Base-by-base conservation (phyloP, 2,888 invertebrate genomes). In the Ypsolopha sequella region DNA sequence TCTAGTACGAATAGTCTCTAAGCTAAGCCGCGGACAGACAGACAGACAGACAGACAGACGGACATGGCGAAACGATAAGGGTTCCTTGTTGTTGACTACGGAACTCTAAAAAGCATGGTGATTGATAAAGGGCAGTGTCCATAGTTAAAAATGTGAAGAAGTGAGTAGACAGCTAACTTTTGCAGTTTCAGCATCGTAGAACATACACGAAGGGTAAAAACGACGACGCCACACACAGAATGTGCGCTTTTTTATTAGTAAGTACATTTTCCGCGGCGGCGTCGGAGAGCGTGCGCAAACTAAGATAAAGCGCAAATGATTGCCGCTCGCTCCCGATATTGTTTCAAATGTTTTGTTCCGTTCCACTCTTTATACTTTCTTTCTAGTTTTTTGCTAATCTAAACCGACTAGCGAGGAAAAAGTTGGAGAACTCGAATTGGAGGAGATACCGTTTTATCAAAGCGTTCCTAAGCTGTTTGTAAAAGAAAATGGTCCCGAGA, bases 261-360 rank as follows among this genome's bases (percentile, higher is more conserved):
- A 73, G 75, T 66, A 67, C 75, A 70, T 80, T 78, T 79, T 76
- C 79, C 80, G 77, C 67, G 68, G 70, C 67, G 68, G 70, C 74
- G 65, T 11, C 36, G 43, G 43, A 34, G 68, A 69, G 76, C 76
- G 77, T 84, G 85, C 73, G 71, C 81, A 80, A 81, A 82, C 81
- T 77, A 73, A 76, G 82, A 85, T 85, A 85, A 84, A 84, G 80
- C 77, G 76, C 76, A 73, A 84, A 80, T 80, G 80, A 84, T 84
- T 79, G 82, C 81, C 78, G 77, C 78, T 74, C 75, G 76, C 74
- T 75, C 76, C 73, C 73, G 80, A 81, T 81, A 81, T 79, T 81
- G 77, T 84, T 82, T 75, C 75, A 75, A 80, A 79, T 76, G 75
- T 78, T 82, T 77, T 79, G 76, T 78, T 74, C 72, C 62, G 65